These are phyloP conservation scores for Limnodromus scolopaceus DNA, from an alignment of 2,797 vertebrate species.

Conservation along the genomic window DNA sequence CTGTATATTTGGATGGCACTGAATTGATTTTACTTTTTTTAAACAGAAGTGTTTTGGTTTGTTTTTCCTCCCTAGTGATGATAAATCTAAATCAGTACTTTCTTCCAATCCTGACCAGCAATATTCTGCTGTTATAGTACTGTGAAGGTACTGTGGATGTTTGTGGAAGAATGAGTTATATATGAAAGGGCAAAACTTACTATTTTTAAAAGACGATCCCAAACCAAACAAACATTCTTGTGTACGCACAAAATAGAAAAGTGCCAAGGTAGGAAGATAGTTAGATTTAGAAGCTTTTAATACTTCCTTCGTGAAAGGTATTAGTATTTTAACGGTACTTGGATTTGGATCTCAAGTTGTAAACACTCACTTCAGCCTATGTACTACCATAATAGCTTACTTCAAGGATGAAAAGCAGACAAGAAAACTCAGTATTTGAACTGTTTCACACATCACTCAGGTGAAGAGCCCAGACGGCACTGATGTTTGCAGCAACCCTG, in stretches of 20 bases:
- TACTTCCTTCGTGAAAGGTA: background rate
- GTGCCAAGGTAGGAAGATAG: background rate
- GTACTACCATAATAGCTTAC: background rate
- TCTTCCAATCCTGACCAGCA: background rate
- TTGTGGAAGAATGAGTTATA: background rate
- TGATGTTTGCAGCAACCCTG: background rate
- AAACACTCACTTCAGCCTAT: background rate
- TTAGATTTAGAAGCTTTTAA: background rate
- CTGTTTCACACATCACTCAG: background rate
- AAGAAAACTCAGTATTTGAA: background rate
- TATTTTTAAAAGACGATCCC: background rate
- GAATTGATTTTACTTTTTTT: background rate
- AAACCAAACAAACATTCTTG: background rate
- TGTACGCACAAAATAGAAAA: background rate
- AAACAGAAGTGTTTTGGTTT: background rate
- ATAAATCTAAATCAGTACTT: background rate
- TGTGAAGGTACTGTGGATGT: background rate
- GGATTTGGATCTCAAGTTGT: background rate
- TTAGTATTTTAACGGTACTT: background rate
- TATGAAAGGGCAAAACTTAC: background rate
- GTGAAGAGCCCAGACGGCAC: background rate
- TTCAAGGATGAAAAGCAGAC: background rate
- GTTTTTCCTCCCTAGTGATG: background rate
- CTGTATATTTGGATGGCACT: background rate
- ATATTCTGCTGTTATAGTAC: background rate